Evolutionary conservation across 2,113 vertebrate genomes (phyloP).

Genomic region (Sorex araneus): DNA sequence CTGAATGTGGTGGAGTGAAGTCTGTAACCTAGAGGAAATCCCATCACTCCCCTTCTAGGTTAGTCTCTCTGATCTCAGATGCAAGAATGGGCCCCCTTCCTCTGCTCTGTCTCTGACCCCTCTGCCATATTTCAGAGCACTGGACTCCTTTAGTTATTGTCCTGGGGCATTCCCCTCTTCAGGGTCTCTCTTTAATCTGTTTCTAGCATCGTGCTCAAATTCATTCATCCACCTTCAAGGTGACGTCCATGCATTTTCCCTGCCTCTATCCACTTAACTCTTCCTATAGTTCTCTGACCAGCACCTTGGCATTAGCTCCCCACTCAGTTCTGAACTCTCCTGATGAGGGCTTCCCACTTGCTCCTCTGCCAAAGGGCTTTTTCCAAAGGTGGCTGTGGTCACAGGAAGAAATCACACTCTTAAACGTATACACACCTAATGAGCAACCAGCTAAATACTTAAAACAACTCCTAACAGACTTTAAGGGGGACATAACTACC

Average conservation of each 20-base stretch:
- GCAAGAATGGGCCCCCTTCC: neutral
- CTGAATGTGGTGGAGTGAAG: no score
- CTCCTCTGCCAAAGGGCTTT: neutral
- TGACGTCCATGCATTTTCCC: constrained; percentile 1
- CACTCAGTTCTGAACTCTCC: neutral
- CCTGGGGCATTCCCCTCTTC: neutral
- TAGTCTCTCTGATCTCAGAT: neutral
- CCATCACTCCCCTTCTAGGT: neutral
- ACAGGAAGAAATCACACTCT: no score
- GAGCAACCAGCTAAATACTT: no score
- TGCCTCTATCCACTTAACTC: neutral
- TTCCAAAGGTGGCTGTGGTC: neutral
- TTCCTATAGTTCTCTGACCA: neutral
- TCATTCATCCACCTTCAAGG: neutral
- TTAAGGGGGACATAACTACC: no score
- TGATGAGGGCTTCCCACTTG: neutral
- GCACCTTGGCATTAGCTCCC: neutral
- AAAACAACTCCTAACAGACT: no score
- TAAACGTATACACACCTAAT: no score
- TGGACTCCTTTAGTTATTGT: rapidly evolving
- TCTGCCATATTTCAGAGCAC: neutral
- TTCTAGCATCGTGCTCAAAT: neutral
- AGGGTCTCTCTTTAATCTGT: neutral
- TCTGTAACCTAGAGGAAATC: no score
- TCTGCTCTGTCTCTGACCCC: neutral